These are phyloP conservation scores for Bombus sylvicola DNA, from an alignment of 1,140 invertebrate species.

Conservation along the genomic window DNA sequence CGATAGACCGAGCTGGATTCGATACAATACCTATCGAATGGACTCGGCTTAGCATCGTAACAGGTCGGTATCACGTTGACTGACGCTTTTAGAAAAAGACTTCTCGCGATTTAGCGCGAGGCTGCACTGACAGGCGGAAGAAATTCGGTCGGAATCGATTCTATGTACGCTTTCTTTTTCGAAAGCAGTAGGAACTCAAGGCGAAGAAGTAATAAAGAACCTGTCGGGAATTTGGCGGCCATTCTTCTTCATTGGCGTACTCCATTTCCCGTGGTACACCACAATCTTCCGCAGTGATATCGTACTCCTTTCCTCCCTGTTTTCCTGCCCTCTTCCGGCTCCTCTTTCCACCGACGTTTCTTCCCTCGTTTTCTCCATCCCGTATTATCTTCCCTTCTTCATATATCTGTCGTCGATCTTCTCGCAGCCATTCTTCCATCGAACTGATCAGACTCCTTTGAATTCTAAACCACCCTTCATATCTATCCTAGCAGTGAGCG, in stretches of 20 bases:
- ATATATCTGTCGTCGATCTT: conserved; percentile 25
- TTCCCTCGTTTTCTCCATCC: background rate
- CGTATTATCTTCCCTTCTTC: background rate
- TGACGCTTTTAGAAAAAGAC: conserved; percentile 48
- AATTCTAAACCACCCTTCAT: conserved; percentile 54
- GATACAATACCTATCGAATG: background rate
- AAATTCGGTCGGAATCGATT: conserved; percentile 57
- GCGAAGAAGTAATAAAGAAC: conserved; percentile 68
- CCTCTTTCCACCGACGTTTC: background rate
- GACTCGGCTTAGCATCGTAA: background rate
- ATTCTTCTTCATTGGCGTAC: conserved; percentile 71
- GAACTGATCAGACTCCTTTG: conserved; percentile 54
- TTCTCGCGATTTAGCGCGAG: conserved; percentile 28
- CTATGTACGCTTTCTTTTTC: conserved; percentile 30
- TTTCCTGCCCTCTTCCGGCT: background rate
- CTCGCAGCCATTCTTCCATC: background rate
- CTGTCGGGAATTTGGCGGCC: conserved; percentile 69
- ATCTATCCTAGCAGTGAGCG: conserved; percentile 44
- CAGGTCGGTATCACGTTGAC: conserved; percentile 28
- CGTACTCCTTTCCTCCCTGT: conserved; percentile 10
- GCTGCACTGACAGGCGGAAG: conserved; percentile 49
- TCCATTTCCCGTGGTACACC: conserved; percentile 66
- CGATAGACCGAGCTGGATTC: background rate
- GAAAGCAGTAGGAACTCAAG: conserved; percentile 33
- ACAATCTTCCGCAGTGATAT: conserved; percentile 63